Evolutionary conservation across 2,113 vertebrate species (phyloP), one percentile per base, ranked within the genome.

Genomic region (Alethe castanea): DNA sequence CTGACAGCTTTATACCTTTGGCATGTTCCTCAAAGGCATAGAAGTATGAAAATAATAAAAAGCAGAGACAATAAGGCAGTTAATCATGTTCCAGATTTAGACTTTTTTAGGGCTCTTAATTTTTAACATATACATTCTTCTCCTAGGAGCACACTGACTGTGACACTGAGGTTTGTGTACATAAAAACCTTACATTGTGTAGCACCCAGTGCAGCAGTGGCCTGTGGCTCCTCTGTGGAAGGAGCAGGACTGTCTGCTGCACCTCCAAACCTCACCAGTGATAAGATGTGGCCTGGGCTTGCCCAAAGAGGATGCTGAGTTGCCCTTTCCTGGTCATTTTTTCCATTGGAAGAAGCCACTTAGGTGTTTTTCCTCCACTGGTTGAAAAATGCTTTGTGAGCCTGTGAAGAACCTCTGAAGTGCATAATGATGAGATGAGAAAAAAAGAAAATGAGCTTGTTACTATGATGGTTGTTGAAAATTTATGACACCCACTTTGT

Each of bases 401-500:
- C 56, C 54, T 59, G 17, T 85, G 73, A 88, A 87, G 62, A 93
- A 26, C 36, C 40, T 73, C 70, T 45, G 42, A 93, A 93, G 81
- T 80, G 44, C 81, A 50, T 92, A 83, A 61, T 71, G 54, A 92
- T 82, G 62, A 92, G 54, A 64, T 62, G 50, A 59, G 57, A 52
- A 86, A 70, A 69, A 82, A 90, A 45, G 45, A 70, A 77, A 95
- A 92, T 26, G 40, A 83, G 74, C 71, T 62, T 88, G 59, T 93
- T 94, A 40, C 25, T 8, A 22, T n/a, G 79, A 73, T 92, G 66
- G 86, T 67, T 88, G 59, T 45, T 88, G 77, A 88, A 94, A 96
- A 94, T 92, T 88, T 93, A 90, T 82, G 94, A 81, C 71, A 76
- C 50, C 70, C 44, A 35, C 74, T 94, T 93, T 48, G 59, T 94